Evolutionary conservation across 2,888 invertebrate genomes (phyloP), one percentile per base, ranked within the genome.

Genomic region (Sesia bembeciformis): DNA sequence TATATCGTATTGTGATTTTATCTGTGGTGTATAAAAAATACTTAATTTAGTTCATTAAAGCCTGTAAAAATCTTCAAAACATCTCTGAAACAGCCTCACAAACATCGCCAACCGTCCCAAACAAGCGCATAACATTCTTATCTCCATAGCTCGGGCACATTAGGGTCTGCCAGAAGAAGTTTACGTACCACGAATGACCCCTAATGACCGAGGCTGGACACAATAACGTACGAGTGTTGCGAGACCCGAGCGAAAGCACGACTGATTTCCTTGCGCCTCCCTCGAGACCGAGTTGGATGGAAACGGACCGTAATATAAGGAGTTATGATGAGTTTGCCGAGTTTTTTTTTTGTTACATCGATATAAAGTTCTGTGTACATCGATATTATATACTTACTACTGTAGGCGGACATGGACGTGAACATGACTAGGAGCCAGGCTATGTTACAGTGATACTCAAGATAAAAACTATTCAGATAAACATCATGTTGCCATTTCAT

Each of bases 141-240:
- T 46, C 50, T 38, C 38, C 62, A 62, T 60, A 65, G 60, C 57
- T 61, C 56, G 60, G 62, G 60, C 62, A 64, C 70, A 73, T 74
- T 74, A 70, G 59, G 63, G 65, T 62, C 64, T 59, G 63, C 60
- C 68, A 68, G 67, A 72, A 76, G 73, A 75, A 78, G 75, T 79
- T 76, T 67, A 62, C 59, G 39, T 56, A 57, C 73, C 74, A 63
- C 79, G 77, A 85, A 84, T 84, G 75, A 76, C 60, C 72, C 75
- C 66, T 86, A 87, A 86, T 84, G 85, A 84, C 75, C 70, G 62
- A 63, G 67, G 64, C 67, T 69, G 74, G 74, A 66, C 72, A 76
- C 78, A 75, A 75, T 77, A 77, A 78, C 70, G 63, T 70, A 73
- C 63, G 67, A 63, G 70, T 61, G 65, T 58, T 67, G 58, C 59